phyloP scores from a whole-genome alignment of 1,140 invertebrate species.

The Drosophila ambigua region DNA sequence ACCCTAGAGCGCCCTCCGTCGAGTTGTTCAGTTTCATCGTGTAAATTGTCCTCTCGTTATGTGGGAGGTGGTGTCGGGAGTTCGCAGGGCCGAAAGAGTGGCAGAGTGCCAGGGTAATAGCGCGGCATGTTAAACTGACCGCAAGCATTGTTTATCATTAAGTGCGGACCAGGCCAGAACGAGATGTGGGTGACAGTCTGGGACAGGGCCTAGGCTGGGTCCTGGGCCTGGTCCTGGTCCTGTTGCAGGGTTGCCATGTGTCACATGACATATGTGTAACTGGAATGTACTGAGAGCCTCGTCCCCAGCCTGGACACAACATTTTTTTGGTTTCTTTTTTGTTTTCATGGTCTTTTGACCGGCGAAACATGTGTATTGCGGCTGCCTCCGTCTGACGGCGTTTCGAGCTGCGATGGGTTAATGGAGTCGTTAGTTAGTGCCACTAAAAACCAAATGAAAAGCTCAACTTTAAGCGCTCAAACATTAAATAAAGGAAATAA shows the following conservation, averaged over 20 bases:
- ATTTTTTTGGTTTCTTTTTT: conserved; percentile 18
- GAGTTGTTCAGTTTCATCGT: conserved; percentile 63
- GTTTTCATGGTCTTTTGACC: conserved; percentile 1
- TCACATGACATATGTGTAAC: conserved; percentile 70
- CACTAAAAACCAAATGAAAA: conserved; percentile 47
- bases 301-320: conserved; percentile 11
- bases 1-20: conserved; percentile 31
- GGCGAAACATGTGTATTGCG: conserved; percentile 66
- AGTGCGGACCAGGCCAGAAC: conserved; percentile 46
- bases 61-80: conserved; percentile 20
- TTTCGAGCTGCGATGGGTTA: conserved; percentile 40
- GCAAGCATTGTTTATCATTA: conserved; percentile 83
- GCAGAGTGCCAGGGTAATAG: conserved; percentile 72
- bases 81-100: conserved; percentile 5
- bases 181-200: conserved; percentile 12
- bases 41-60: conserved; percentile 82
- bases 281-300: conserved; percentile 40
- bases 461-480: conserved; percentile 61
- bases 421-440: conserved; percentile 68
- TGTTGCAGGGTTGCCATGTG: conserved; percentile 61
- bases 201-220: conserved; percentile 6
- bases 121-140: conserved; percentile 82
- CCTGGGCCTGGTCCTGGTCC: conserved; percentile 28
- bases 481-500: conserved; percentile 76
- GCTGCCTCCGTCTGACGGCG: conserved; percentile 20